A percentile compares a stretch with the other conserved stretches of the same genome.
phyloP scores from a whole-genome alignment of 2,113 vertebrate genomes.

The Pelobates fuscus region DNA sequence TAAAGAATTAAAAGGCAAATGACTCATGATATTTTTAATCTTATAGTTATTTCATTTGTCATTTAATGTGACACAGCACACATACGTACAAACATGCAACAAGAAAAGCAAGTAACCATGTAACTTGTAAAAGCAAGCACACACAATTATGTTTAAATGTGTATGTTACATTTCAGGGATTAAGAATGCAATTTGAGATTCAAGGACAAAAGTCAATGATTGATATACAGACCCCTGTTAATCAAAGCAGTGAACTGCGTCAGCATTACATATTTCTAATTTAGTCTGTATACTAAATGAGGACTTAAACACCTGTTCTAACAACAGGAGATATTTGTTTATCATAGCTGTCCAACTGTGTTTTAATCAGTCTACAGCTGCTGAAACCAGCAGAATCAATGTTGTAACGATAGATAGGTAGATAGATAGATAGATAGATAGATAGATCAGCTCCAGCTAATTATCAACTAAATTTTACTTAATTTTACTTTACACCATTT shows the following conservation, averaged over 20 bases:
- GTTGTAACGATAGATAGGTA: conserved; percentile 34
- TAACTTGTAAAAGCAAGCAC: too few relatives aligned
- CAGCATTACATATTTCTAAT: conserved; percentile 47
- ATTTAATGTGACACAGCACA: too few relatives aligned
- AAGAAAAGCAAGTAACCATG: too few relatives aligned
- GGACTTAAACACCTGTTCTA: conserved; percentile 46
- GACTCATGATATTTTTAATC: too few relatives aligned
- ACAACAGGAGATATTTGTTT: conserved; percentile 47
- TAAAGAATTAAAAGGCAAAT: too few relatives aligned
- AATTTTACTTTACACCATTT: too few relatives aligned
- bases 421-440: conserved; percentile 21
- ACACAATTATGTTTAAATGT: too few relatives aligned
- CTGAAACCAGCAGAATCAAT: conserved; percentile 42
- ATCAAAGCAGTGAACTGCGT: conserved; percentile 45
- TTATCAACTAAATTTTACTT: too few relatives aligned
- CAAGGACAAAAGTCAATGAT: conserved; percentile 50
- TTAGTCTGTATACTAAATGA: conserved; percentile 44
- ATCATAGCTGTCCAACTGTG: conserved; percentile 43
- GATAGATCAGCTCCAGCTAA: not conserved
- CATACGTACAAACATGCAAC: too few relatives aligned
- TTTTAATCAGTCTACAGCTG: conserved; percentile 51
- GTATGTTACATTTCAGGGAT: not conserved
- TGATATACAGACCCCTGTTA: conserved; percentile 48
- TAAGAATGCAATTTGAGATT: conserved; percentile 35
- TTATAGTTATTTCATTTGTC: too few relatives aligned